Percentiles rank a stretch among this genome's conserved stretches.
These are phyloP conservation scores for Osmerus eperlanus DNA, from an alignment of 2,113 vertebrate genomes.

Conservation along the genomic window DNA sequence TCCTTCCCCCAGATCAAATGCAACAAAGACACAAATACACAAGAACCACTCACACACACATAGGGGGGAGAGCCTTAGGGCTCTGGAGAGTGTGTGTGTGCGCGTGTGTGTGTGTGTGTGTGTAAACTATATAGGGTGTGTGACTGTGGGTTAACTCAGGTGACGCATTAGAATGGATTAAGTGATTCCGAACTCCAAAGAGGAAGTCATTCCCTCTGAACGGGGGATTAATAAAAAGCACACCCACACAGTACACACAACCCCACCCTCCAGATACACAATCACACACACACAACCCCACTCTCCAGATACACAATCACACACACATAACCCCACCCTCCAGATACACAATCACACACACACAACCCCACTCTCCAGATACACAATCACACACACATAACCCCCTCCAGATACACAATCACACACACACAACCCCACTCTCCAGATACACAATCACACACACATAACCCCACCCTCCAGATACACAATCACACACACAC, in stretches of 20 bases:
- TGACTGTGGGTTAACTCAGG: conserved; percentile 29
- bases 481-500: conserved; percentile 19
- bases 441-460: conserved; percentile 23
- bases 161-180: conserved; percentile 40
- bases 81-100: not conserved
- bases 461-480: conserved; percentile 15
- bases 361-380: not conserved
- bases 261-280: conserved; percentile 30
- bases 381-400: no score
- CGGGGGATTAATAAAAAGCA: conserved; percentile 36
- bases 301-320: conserved; percentile 19
- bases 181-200: conserved; percentile 14
- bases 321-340: not conserved
- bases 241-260: conserved; percentile 8
- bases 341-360: not conserved
- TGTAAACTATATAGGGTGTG: not conserved
- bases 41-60: not conserved
- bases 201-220: conserved; percentile 28
- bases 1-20: not conserved
- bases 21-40: conserved; percentile 9
- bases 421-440: not conserved
- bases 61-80: not conserved
- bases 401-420: conserved; percentile 25
- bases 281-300: not conserved
- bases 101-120: not conserved